Base-by-base conservation (phyloP, 2,113 vertebrate genomes). In the Podiceps cristatus region DNA sequence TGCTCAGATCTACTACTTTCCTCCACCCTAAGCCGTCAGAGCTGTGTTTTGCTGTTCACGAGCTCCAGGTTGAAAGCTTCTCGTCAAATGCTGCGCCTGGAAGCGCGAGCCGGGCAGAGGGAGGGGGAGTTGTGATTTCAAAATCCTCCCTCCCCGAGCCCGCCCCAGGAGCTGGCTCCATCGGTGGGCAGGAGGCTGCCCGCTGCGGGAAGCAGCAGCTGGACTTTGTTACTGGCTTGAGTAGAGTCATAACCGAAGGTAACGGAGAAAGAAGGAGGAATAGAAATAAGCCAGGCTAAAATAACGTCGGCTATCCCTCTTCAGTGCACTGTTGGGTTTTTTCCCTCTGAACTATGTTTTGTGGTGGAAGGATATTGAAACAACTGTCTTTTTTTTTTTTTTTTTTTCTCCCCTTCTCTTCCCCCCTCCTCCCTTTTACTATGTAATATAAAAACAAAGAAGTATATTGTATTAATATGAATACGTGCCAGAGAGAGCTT, bases 401-500 rank as follows among this genome's bases (percentile, higher is more conserved):
- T 37, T 37, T 37, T 37, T n/a, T n/a, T n/a, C n/a, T n/a, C n/a
- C n/a, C 27, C 10, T 47, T 11, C 35, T n/a, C 15, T 31, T 35
- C 5, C 49, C 24, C 10, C 19, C 19, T 17, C 29, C 52, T 31
- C 16, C 11, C 16, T 88, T 95, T 96, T 95, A 93, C 90, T 97
- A 79, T 77, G 89, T 40, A 94, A 95, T 95, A 87, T 89, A 96
- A 96, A 97, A 94, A 95, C 94, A 97, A 97, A 97, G 96, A 45
- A 94, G 91, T 96, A 90, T 96, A 96, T 96, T 97, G 95, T 97
- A 97, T 96, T 95, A 97, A 97, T 97, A 97, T 97, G 97, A 97
- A 96, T 97, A 90, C 47, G 63, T 93, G 95, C 96, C 96, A 97
- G 93, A 27, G 84, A 74, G 89, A 90, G 84, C 94, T 97, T 97